A percentile compares a stretch with the other conserved stretches of the same genome.
phyloP scores from a whole-genome alignment of 2,797 vertebrate genomes.

The Uromys caudimaculatus region DNA sequence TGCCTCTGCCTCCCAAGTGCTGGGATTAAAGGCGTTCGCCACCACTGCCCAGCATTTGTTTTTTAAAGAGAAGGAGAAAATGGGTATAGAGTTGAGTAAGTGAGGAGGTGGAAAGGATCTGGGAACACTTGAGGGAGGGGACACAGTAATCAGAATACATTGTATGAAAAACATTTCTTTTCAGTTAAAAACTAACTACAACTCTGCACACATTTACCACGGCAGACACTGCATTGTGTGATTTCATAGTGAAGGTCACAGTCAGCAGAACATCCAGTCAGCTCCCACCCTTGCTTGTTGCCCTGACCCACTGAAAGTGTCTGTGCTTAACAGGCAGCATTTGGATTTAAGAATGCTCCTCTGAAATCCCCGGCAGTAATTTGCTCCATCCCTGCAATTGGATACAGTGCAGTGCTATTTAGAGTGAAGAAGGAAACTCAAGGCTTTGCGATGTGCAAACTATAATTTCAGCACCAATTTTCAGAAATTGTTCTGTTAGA shows the following conservation, averaged over 20 bases:
- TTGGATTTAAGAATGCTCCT: conserved; percentile 33
- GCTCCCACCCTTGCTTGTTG: neutral
- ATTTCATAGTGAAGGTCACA: neutral
- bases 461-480: conserved; percentile 79
- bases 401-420: conserved; percentile 62
- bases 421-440: conserved; percentile 68
- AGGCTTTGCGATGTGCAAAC: conserved; percentile 67
- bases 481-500: conserved; percentile 70
- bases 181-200: neutral
- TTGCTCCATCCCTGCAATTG: conserved; percentile 52
- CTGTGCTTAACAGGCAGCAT: neutral
- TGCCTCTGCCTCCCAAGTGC: too few species aligned
- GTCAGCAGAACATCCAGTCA: neutral
- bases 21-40: too few species aligned
- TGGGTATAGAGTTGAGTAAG: neutral
- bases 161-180: neutral
- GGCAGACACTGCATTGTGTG: neutral
- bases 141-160: neutral
- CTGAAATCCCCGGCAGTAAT: conserved; percentile 52
- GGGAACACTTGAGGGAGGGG: neutral
- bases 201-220: neutral
- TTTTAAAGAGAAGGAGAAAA: neutral
- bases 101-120: too few species aligned
- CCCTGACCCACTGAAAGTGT: neutral
- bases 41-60: too few species aligned